Conservation (phyloP, 2,113 vertebrate species). For the Leptodactylus fuscus region DNA sequence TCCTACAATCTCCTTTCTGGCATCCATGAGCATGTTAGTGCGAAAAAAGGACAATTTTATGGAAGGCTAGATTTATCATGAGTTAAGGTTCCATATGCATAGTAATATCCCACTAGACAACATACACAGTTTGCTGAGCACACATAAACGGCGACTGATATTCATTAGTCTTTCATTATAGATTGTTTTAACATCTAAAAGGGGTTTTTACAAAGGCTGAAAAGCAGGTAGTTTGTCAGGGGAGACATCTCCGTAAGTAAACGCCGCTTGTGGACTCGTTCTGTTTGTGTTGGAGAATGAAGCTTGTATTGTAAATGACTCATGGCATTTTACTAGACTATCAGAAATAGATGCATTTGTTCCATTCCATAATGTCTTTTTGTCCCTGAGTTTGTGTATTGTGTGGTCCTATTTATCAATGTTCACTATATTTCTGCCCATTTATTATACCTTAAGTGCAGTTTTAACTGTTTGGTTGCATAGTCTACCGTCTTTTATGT, state of each 20-base stretch:
- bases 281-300: constrained; percentile 44
- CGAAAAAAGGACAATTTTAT: neutral
- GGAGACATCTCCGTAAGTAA: constrained; percentile 40
- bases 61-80: neutral
- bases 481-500: neutral
- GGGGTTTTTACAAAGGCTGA: constrained; percentile 28
- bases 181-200: constrained; percentile 37
- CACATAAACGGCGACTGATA: constrained; percentile 11
- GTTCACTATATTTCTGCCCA: constrained; percentile 2
- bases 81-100: neutral
- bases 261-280: constrained; percentile 40
- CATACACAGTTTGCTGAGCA: constrained; percentile 24
- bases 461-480: neutral
- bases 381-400: constrained; percentile 36
- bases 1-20: neutral
- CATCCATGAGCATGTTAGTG: neutral
- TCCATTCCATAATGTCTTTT: constrained; percentile 19
- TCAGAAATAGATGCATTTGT: constrained; percentile 42
- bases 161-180: constrained; percentile 28
- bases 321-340: constrained; percentile 38
- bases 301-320: constrained; percentile 54
- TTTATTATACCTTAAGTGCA: neutral
- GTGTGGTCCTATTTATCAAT: constrained; percentile 53
- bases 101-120: constrained; percentile 1
- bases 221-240: constrained; percentile 53